Base-by-base conservation (phyloP, 2,113 vertebrate species). In the Proterorhinus semilunaris region DNA sequence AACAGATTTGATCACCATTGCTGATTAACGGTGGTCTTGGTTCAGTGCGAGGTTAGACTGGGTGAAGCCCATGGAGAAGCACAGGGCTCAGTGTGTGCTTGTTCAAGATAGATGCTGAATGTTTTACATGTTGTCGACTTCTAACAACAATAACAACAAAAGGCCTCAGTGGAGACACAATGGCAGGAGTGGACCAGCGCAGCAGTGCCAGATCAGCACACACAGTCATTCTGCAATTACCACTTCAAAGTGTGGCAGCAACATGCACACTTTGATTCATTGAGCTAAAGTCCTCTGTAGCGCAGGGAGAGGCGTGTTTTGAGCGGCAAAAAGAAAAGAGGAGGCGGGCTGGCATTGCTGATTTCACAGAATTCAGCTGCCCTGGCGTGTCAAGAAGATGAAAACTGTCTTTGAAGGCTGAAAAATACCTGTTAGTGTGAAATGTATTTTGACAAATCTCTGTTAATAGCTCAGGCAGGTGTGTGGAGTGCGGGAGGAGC, bases 391-490 rank as follows among this genome's bases (percentile, higher is more conserved):
- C 91, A 88, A 65, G 68, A 81, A 91, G 82, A 93, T 93, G 90
- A 93, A 89, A 89, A 92, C 79, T 88, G 81, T 54, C 91, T 94
- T 91, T 93, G 91, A 94, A 94, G 90, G 89, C 83, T 83, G 74
- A 89, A 91, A 92, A 92, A 88, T 91, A 91, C 88, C 88, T 93
- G 89, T 90, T 91, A 90, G 84, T 92, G 92, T 91, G 89, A 94
- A 93, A 94, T 91, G 86, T 84, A 91, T 93, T 93, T 92, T 94
- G 91, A 93, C 89, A 93, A 93, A 93, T 93, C 88, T 90, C 85
- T 87, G 87, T 91, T 91, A 92, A 92, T 86, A 87, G 88, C 79
- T 78, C 21, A 44, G 78, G 75, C 71, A 83, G 68, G 75, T 80
- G 79, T 76, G 72, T 71, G 81, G 70, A 16, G 79, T 65, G 62